Evolutionary conservation across 2,888 invertebrate species (phyloP), one percentile per base, ranked within the genome.

Genomic region (Orthonevra nobilis): DNA sequence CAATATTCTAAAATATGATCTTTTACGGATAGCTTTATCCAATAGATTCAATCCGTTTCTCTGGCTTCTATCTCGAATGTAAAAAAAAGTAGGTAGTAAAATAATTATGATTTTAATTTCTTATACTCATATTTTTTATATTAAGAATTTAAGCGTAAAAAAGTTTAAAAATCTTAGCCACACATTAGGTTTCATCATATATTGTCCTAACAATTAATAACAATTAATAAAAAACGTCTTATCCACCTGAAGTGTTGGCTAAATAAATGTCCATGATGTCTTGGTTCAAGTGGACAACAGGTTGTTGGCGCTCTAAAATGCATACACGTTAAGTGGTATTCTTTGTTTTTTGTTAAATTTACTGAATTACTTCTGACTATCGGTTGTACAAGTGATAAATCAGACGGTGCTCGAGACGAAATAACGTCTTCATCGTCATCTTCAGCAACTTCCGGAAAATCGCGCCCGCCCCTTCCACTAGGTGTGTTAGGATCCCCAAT

Each of bases 201-300:
- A n/a, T n/a, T n/a, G n/a, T n/a, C n/a, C n/a, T n/a, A 23, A 34
- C 28, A 60, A 10, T 32, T 3, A 32, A 32, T 10, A 32, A 32
- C 10, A 32, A 32, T 12, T 7, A 4, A 32, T 10, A 10, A 32
- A 12, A 12, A n/a, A 32, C 3, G n/a, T n/a, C n/a, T n/a, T 50
- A 70, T 15, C 70, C 70, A 2, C 61, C 70, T 3, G 70, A 61
- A 0, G 70, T 70, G 14, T 70, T 61, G 1, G 70, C 70, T 20
- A 70, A 23, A 19, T 70, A 70, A 10, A 70, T 70, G 36, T 70
- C 70, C 70, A 70, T 70, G 6, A 70, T 20, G 17, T 70, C 54
- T 19, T 52, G 32, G 14, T 70, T 52, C 9, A 61, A 15, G 15
- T 70, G 19, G 7, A 70, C 70, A 0, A 70, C 70, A 5, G 61